A percentile compares a stretch with the other conserved stretches of the same genome.
These are phyloP conservation scores for Camelus dromedarius DNA, from an alignment of 2,113 vertebrate species.

Conservation along the genomic window DNA sequence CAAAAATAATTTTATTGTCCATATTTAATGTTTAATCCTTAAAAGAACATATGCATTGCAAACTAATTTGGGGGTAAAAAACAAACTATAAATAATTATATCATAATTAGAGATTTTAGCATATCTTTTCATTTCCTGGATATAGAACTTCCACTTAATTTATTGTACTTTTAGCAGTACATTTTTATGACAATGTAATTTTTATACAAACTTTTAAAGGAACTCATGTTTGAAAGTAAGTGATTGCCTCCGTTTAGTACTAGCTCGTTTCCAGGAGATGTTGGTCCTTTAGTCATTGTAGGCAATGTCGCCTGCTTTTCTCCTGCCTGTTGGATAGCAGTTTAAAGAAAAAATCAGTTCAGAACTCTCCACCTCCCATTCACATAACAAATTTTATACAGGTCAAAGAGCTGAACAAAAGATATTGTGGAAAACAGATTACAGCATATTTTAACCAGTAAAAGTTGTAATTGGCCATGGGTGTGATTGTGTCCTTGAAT, in stretches of 20 bases:
- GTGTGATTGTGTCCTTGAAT: background rate
- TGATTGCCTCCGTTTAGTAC: background rate
- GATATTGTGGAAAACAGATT: background rate
- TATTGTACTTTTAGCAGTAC: background rate
- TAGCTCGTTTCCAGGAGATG: background rate
- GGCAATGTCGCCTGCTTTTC: background rate
- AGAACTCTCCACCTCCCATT: background rate
- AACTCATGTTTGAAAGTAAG: background rate
- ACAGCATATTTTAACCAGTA: background rate
- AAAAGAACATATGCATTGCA: background rate
- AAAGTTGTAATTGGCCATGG: background rate
- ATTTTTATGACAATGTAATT: background rate
- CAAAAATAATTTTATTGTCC: background rate
- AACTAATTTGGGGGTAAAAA: slow-evolving; percentile 15
- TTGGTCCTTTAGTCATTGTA: background rate
- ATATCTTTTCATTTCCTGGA: background rate
- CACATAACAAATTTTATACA: background rate
- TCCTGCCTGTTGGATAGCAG: background rate
- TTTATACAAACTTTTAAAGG: background rate
- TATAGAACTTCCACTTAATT: background rate
- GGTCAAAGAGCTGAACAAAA: background rate
- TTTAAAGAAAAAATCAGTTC: background rate
- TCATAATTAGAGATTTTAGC: background rate
- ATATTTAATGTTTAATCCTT: background rate
- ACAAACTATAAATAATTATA: background rate